Conservation (phyloP, 2,888 invertebrate species). For the Lampropteryx suffumata region DNA sequence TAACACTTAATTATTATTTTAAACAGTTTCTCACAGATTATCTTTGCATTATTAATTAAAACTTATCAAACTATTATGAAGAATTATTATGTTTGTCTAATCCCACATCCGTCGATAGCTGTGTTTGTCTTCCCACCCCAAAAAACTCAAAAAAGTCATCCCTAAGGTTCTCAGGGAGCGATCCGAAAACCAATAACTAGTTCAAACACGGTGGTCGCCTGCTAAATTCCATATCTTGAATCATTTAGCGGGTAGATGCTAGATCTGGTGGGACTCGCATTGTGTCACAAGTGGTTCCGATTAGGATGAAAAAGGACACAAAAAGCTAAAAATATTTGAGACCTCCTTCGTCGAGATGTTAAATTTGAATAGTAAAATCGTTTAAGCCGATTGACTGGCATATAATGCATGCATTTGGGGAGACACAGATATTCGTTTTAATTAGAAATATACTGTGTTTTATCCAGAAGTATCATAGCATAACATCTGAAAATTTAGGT, state of each 20-base stretch:
- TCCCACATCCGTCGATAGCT: slow-evolving; percentile 54
- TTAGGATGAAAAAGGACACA: slow-evolving; percentile 36
- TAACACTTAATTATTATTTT: too few relatives aligned
- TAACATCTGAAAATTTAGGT: too few relatives aligned
- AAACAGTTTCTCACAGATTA: too few relatives aligned
- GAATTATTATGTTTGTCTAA: slow-evolving; percentile 18
- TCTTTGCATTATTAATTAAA: slow-evolving; percentile 7
- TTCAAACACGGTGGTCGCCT: slow-evolving; percentile 65
- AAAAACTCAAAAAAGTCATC: slow-evolving; percentile 54
- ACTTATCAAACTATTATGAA: slow-evolving; percentile 7
- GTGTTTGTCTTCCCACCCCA: slow-evolving; percentile 72
- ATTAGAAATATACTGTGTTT: too few relatives aligned
- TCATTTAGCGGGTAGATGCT: slow-evolving; percentile 59
- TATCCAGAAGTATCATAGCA: too few relatives aligned
- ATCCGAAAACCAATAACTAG: slow-evolving; percentile 59
- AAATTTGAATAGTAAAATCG: slow-evolving; percentile 5
- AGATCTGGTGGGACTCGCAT: slow-evolving; percentile 39
- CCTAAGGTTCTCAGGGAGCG: slow-evolving; percentile 60
- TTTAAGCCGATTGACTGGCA: slow-evolving; percentile 7
- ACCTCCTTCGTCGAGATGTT: slow-evolving; percentile 42
- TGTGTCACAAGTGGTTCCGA: slow-evolving; percentile 49
- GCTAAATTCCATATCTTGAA: slow-evolving; percentile 79
- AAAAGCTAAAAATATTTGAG: slow-evolving; percentile 24
- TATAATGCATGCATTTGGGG: slow-evolving; percentile 13
- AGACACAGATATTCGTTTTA: not conserved